phyloP scores from a whole-genome alignment of 1,140 invertebrate genomes.

The Pteromalus puparum region DNA sequence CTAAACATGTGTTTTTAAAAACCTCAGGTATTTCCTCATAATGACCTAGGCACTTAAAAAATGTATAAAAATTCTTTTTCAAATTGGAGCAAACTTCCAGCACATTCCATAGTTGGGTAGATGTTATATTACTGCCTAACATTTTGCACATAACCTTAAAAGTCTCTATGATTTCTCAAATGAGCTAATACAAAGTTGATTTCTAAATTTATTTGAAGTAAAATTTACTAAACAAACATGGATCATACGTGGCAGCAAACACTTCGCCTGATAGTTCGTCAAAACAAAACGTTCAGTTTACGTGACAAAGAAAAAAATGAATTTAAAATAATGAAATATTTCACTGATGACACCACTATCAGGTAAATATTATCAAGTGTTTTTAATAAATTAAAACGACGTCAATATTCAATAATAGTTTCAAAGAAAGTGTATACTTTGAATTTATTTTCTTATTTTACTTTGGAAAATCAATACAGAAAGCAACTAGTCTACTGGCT shows the following conservation, averaged over 20 bases:
- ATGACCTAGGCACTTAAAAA: neutral
- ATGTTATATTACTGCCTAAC: neutral
- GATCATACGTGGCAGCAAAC: slow-evolving; percentile 30
- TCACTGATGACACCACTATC: slow-evolving; percentile 22
- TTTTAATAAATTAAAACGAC: neutral
- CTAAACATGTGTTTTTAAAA: neutral
- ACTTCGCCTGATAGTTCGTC: slow-evolving; percentile 27
- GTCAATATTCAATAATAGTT: neutral
- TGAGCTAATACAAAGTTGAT: neutral
- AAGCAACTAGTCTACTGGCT: slow-evolving; percentile 60
- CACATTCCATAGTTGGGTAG: neutral
- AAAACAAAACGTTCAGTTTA: slow-evolving; percentile 43
- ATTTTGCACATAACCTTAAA: neutral
- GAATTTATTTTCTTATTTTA: slow-evolving; percentile 9
- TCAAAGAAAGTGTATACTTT: neutral
- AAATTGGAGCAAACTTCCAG: neutral
- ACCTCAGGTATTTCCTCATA: neutral
- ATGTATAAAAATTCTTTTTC: neutral
- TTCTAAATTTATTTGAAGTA: slow-evolving; percentile 5
- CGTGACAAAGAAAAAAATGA: slow-evolving; percentile 40
- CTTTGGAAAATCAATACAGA: slow-evolving; percentile 53
- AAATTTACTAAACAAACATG: slow-evolving; percentile 34
- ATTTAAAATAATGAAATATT: slow-evolving; percentile 49
- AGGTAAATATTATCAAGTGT: neutral
- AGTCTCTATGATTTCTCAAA: neutral